phyloP scores from a whole-genome alignment of 2,888 invertebrate genomes.

The Cheilosia variabilis region DNA sequence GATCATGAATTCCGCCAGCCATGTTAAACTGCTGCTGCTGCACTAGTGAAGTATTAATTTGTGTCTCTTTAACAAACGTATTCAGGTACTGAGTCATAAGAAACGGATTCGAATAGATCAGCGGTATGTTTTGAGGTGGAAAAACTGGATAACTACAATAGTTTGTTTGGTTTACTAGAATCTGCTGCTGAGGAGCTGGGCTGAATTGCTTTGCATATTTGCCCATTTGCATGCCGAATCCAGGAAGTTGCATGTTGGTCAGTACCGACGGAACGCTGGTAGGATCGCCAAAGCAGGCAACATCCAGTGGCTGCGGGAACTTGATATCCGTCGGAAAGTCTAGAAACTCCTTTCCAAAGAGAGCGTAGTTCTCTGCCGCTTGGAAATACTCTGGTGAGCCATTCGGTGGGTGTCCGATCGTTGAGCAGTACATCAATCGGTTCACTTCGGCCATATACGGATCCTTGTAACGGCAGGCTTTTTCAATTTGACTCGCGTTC shows the following conservation, averaged over 20 bases:
- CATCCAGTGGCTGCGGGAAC: slow-evolving; percentile 34
- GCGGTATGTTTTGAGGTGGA: slow-evolving; percentile 70
- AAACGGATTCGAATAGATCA: slow-evolving; percentile 78
- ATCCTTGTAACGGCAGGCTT: slow-evolving; percentile 61
- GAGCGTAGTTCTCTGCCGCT: slow-evolving; percentile 81
- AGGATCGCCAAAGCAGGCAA: slow-evolving; percentile 29
- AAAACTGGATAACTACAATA: slow-evolving; percentile 50
- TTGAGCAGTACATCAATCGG: slow-evolving; percentile 78
- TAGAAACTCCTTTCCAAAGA: slow-evolving; percentile 78
- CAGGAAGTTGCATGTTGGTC: slow-evolving; percentile 5
- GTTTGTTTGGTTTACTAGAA: slow-evolving; percentile 54
- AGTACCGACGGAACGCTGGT: background rate
- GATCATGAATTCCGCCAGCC: slow-evolving; percentile 76
- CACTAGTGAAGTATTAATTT: slow-evolving; percentile 54
- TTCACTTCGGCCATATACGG: slow-evolving; percentile 79
- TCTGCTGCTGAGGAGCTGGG: slow-evolving; percentile 40
- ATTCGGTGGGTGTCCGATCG: slow-evolving; percentile 77
- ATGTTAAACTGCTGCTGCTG: slow-evolving; percentile 67
- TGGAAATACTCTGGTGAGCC: slow-evolving; percentile 78
- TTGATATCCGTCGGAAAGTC: slow-evolving; percentile 77
- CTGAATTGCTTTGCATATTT: slow-evolving; percentile 28
- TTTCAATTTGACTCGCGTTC: slow-evolving; percentile 33
- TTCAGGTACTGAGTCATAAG: slow-evolving; percentile 77
- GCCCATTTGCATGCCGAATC: slow-evolving; percentile 23
- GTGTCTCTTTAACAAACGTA: slow-evolving; percentile 77